Evolutionary conservation across 2,113 vertebrate species (phyloP).

Genomic region (Phylloscopus trochilus): DNA sequence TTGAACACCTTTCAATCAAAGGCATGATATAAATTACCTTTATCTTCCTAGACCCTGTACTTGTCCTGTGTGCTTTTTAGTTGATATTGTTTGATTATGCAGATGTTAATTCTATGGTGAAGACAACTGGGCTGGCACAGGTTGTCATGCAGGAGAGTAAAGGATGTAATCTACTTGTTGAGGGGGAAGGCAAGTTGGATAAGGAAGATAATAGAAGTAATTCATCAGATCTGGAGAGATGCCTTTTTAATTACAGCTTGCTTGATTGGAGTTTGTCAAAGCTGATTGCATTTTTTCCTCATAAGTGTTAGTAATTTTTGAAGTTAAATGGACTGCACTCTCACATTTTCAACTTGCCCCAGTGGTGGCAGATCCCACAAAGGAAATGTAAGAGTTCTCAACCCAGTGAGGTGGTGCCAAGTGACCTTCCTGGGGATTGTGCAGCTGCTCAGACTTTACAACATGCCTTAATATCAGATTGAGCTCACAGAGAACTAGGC

Average conservation of each 20-base stretch:
- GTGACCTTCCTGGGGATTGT: neutral
- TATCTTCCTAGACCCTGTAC: neutral
- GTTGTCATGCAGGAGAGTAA: neutral
- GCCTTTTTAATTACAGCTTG: constrained; percentile 25
- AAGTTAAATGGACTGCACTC: neutral
- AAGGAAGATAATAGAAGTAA: neutral
- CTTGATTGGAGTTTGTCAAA: neutral
- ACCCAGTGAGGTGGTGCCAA: neutral
- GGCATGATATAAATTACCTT: neutral
- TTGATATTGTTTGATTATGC: neutral
- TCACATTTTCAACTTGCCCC: neutral
- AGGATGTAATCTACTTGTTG: neutral
- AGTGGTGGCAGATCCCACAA: neutral
- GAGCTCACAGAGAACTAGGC: neutral
- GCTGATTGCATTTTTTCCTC: neutral
- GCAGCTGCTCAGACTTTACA: neutral
- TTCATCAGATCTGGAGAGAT: neutral
- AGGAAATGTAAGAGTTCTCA: neutral
- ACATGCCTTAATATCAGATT: neutral
- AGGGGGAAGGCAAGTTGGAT: neutral
- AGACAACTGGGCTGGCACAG: neutral
- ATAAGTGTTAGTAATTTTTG: neutral
- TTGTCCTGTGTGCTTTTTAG: neutral
- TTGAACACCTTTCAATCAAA: neutral
- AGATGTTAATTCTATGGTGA: neutral